phyloP scores from a whole-genome alignment of 2,888 invertebrate species.

The Leptogaster cylindrica region DNA sequence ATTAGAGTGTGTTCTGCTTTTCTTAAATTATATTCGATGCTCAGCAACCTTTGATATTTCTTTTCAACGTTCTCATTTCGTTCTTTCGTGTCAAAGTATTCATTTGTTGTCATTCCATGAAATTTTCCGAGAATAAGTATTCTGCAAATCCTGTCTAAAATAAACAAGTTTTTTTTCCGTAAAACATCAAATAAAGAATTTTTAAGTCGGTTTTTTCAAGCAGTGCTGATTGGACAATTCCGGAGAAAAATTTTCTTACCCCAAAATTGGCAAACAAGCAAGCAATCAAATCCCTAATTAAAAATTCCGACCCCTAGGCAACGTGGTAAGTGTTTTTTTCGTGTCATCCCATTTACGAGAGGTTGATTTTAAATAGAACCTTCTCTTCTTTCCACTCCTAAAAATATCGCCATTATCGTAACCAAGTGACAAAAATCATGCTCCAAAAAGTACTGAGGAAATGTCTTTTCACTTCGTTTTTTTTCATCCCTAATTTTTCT shows the following conservation, averaged over 20 bases:
- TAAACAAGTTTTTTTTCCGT: no score
- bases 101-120: no score
- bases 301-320: conserved; percentile 40
- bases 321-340: conserved; percentile 20
- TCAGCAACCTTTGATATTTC: no score
- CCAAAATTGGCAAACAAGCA: conserved; percentile 11
- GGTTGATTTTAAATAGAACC: neutral
- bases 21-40: no score
- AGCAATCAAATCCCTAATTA: conserved; percentile 38
- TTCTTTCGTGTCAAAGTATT: no score
- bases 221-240: no score
- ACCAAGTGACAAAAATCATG: conserved; percentile 42
- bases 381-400: neutral
- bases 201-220: no score
- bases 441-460: neutral
- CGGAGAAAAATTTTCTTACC: neutral
- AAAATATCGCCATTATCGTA: conserved; percentile 29
- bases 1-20: no score
- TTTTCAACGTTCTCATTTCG: no score
- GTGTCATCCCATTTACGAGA: conserved; percentile 3
- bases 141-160: no score
- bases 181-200: no score
- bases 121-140: no score
- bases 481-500: neutral
- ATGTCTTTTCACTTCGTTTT: conserved; percentile 13